A percentile compares a stretch with the other conserved stretches of the same genome.
Evolutionary conservation across 2,888 invertebrate genomes (phyloP).

Genomic region (Melanophora roralis): DNA sequence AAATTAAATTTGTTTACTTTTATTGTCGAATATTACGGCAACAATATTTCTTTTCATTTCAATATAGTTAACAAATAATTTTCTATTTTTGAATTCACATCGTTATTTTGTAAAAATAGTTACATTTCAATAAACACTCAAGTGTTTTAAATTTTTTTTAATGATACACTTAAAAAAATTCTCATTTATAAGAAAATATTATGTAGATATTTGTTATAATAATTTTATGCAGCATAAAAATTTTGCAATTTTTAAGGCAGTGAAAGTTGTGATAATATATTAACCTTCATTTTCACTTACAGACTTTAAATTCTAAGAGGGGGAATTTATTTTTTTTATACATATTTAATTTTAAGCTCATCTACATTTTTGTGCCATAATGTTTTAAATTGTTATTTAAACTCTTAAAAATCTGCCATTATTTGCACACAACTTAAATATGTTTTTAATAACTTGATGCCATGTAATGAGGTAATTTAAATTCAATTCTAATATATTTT

Average conservation of each 20-base stretch:
- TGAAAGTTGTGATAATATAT: constrained; percentile 66
- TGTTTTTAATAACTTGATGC: constrained; percentile 61
- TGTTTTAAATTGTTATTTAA: constrained; percentile 65
- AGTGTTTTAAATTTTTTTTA: constrained; percentile 20
- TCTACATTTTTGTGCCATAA: not conserved
- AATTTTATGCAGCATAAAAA: not conserved
- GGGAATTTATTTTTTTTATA: not conserved
- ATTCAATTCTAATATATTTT: constrained; percentile 71
- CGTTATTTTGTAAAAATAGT: constrained; percentile 14
- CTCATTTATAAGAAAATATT: constrained; percentile 15
- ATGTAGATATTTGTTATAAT: not conserved
- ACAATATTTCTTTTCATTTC: not conserved
- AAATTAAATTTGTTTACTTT: not conserved
- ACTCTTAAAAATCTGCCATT: constrained; percentile 71
- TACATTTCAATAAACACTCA: constrained; percentile 52
- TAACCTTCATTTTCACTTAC: constrained; percentile 29
- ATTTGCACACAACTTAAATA: constrained; percentile 68
- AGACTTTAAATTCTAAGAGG: not conserved
- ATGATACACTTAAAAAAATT: not conserved
- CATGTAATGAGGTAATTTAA: constrained; percentile 74
- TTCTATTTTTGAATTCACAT: constrained; percentile 20
- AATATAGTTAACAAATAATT: not conserved
- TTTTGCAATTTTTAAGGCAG: constrained; percentile 64
- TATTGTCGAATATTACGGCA: not conserved
- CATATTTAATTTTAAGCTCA: not conserved